Evolutionary conservation across 2,888 invertebrate genomes (phyloP), one percentile per base, ranked within the genome.

Genomic region (Eueremaeus valkanovi): DNA sequence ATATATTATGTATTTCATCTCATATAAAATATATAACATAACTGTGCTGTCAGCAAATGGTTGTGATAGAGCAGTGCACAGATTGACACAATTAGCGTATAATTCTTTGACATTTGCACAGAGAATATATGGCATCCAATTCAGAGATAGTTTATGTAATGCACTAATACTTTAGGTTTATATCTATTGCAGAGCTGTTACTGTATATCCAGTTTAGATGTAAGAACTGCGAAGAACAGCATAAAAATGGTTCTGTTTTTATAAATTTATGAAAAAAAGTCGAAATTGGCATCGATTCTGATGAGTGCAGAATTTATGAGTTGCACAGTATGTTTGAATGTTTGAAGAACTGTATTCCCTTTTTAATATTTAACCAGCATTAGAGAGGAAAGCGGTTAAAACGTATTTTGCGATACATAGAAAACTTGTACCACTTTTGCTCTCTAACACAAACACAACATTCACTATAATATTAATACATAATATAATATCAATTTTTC

Each of bases 401-500:
- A 21, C 27, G 3, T 58, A 18, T 58, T 6, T 29, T 3, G 21
- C 8, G 11, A 55, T 55, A 55, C 11, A 61, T 16, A 61, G 8
- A 61, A 36, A 33, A 40, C 36, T 68, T 68, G 21, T 68, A 21
- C 42, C 68, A 68, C 68, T 36, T 68, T 68, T 42, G 40, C 40
- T 68, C 21, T 68, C 24, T 16, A 3, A 29, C 16, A 24, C 18
- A 61, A 16, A 33, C 24, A 24, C 27, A 9, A 49, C 6, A 16
- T 49, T n/a, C 16, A 18, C n/a, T 29, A 16, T 3, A 31, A n/a
- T 61, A 6, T 61, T 16, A 5, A 49, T 16, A 9, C 16, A 5
- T 9, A 61, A 61, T 40, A 68, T 68, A 68, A 68, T 68, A 68
- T 68, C 68, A 68, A 68, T 68, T 40, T 68, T 68, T 36, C 33